These are phyloP conservation scores for Celastrina argiolus DNA, from an alignment of 2,888 invertebrate genomes.

Conservation along the genomic window DNA sequence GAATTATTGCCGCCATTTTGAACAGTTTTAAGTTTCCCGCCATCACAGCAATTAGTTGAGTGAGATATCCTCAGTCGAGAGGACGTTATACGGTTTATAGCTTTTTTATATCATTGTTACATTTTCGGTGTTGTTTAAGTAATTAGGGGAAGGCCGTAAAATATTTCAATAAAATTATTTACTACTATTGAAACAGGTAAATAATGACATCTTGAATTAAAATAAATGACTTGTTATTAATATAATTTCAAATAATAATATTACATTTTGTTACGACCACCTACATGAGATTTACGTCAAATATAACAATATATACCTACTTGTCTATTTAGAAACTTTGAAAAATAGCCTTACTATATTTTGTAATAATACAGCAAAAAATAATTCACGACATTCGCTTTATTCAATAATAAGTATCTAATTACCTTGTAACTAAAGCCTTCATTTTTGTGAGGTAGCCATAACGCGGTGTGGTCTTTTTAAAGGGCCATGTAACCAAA, in stretches of 20 bases:
- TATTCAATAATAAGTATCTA: too few relatives aligned
- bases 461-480: neutral
- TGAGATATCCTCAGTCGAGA: slow-evolving; percentile 68
- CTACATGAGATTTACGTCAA: neutral
- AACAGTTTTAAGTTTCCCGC: slow-evolving; percentile 63
- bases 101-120: slow-evolving; percentile 44
- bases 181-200: neutral
- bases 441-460: neutral
- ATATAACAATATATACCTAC: too few relatives aligned
- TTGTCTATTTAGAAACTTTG: too few relatives aligned
- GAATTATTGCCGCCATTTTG: slow-evolving; percentile 67
- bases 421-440: too few relatives aligned
- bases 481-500: neutral
- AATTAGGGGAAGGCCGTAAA: neutral
- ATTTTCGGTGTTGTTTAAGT: slow-evolving; percentile 28
- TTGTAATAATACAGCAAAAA: too few relatives aligned
- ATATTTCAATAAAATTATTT: neutral
- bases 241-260: too few relatives aligned
- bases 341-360: too few relatives aligned
- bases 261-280: neutral
- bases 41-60: slow-evolving; percentile 75
- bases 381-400: too few relatives aligned
- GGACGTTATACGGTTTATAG: slow-evolving; percentile 62
- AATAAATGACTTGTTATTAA: too few relatives aligned
- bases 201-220: neutral